Conservation (phyloP, 2,113 vertebrate species). For the Erpornis zantholeuca region DNA sequence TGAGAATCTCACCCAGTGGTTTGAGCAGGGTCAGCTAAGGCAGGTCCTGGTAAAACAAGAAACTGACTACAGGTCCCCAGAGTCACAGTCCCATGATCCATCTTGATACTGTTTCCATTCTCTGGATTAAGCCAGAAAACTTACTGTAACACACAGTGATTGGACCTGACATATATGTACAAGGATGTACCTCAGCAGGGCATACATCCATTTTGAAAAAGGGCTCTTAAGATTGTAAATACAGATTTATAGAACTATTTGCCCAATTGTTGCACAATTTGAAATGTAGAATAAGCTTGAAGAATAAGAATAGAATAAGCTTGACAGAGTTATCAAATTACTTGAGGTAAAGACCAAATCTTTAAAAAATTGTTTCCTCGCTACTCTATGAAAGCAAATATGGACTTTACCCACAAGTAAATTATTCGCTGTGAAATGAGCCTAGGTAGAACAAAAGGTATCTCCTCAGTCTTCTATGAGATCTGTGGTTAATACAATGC, state of each 20-base stretch:
- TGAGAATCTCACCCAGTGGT: background rate
- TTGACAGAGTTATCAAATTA: background rate
- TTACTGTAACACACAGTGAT: background rate
- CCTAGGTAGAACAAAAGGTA: background rate
- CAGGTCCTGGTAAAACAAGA: background rate
- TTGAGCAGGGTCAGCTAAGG: background rate
- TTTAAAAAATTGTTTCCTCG: background rate
- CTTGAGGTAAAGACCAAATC: background rate
- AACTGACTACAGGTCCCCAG: background rate
- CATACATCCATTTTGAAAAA: background rate
- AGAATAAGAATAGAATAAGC: no score
- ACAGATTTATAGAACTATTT: background rate
- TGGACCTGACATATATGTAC: background rate
- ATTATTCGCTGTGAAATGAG: background rate
- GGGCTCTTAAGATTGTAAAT: background rate
- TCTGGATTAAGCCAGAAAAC: background rate
- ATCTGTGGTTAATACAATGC: background rate
- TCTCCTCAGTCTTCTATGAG: background rate
- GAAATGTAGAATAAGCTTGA: background rate
- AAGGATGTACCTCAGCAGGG: background rate
- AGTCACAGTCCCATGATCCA: background rate
- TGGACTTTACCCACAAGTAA: background rate
- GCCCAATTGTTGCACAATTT: background rate
- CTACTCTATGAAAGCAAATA: background rate
- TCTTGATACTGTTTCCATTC: background rate